Base-by-base conservation (phyloP, 2,888 invertebrate genomes). In the Melipona beecheii region DNA sequence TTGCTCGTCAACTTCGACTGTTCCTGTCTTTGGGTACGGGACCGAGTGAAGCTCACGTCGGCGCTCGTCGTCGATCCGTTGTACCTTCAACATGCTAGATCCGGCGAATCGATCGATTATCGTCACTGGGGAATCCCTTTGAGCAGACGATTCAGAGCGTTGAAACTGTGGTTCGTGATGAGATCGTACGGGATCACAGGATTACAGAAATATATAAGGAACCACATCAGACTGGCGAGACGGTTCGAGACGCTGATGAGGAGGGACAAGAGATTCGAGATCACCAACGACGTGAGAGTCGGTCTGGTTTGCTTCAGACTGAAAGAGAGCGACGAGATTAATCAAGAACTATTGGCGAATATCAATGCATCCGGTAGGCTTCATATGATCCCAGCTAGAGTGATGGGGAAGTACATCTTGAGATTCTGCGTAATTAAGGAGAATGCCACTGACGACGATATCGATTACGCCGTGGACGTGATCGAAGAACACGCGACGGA, bases 91-190 rank as follows among this genome's bases (percentile, higher is more conserved):
- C 98, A 98, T 93, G 97, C 97, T 69, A 97, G 97, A 93, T 96
- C 96, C 19, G 96, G 96, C 82, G 96, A 96, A 90, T 96, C 96
- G 2, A 96, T 97, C 73, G 97, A 97, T 91, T 97, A 96, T 90
- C 95, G 97, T 92, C 98, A 98, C 92, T 98, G 98, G 97, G 98
- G 98, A 3, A 97, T 98, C 82, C 98, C 98, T 0, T 92, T 98
- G 68, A 97, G 98, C 93, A 95, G 98, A 58, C 95, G 98, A 73
- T 98, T 98, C 93, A 95, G 98, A 15, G 96, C 98, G 0, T 94
- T 98, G 19, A 98, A 98, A 93, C 94, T 98, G 24, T 98, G 98
- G 98, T 98, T 98, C 93, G 98, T 98, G 1, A 95, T 97, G 86
- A 95, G 98, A 69, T 96, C 96, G 86, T 98, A 98, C 91, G 98